Evolutionary conservation across 2,113 vertebrate genomes (phyloP).

Genomic region (Irena cyanogastra): DNA sequence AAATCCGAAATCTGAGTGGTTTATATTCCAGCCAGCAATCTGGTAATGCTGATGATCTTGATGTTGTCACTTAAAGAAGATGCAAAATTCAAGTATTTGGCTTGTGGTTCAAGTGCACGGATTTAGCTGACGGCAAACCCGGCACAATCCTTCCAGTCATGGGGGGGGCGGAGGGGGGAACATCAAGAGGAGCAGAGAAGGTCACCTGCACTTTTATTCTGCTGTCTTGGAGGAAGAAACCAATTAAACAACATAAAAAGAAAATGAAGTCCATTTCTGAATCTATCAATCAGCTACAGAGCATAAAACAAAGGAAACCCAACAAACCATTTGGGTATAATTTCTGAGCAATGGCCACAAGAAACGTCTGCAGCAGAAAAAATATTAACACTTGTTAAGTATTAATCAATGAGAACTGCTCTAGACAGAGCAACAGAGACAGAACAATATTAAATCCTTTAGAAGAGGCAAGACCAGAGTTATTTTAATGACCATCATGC

Average conservation of each 20-base stretch:
- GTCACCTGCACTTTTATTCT: slow-evolving; percentile 21
- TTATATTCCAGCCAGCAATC: neutral
- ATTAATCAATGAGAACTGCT: slow-evolving; percentile 36
- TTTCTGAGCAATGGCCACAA: neutral
- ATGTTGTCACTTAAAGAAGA: slow-evolving; percentile 32
- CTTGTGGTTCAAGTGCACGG: neutral
- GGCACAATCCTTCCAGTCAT: neutral
- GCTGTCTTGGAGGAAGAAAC: slow-evolving; percentile 14
- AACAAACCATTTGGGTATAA: neutral
- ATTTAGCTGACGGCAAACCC: neutral
- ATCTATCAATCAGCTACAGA: slow-evolving; percentile 6
- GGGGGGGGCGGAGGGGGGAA: too few relatives aligned
- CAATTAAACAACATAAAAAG: slow-evolving; percentile 47
- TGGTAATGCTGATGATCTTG: neutral
- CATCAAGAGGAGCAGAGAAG: slow-evolving; percentile 3
- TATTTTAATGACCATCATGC: neutral
- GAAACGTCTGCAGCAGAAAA: neutral
- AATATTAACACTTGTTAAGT: slow-evolving; percentile 35
- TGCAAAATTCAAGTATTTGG: slow-evolving; percentile 26
- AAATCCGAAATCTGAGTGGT: neutral
- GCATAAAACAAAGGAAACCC: neutral
- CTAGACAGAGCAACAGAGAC: neutral
- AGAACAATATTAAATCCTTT: neutral
- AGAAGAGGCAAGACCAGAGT: neutral
- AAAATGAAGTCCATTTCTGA: slow-evolving; percentile 32